These are phyloP conservation scores for Diceros bicornis DNA, from an alignment of 2,797 vertebrate species.

Conservation along the genomic window DNA sequence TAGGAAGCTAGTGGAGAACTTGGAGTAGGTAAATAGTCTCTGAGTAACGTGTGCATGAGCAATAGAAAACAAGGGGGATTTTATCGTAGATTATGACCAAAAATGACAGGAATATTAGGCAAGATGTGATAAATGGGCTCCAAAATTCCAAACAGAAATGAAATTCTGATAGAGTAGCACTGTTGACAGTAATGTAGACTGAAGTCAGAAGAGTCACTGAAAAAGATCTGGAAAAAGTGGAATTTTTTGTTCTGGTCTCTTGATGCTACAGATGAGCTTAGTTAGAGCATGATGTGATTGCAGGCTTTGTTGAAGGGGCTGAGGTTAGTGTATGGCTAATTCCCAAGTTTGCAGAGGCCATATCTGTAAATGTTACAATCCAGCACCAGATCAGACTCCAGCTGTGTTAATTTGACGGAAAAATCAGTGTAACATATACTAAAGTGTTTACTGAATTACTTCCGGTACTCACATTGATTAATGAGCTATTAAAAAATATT, in stretches of 20 bases:
- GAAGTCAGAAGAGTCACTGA: background rate
- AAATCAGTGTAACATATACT: background rate
- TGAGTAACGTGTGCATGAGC: background rate
- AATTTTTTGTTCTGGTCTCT: background rate
- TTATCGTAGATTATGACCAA: background rate
- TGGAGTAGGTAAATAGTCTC: background rate
- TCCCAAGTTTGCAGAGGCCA: accelerated
- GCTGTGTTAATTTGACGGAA: background rate
- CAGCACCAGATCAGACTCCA: background rate
- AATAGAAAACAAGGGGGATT: background rate
- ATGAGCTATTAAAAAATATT: background rate
- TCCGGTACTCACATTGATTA: background rate
- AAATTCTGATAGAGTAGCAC: background rate
- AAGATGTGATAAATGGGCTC: background rate
- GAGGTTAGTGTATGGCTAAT: background rate
- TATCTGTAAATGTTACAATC: background rate
- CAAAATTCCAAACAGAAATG: background rate
- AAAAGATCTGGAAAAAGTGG: background rate
- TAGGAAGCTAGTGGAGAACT: background rate
- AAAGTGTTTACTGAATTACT: background rate
- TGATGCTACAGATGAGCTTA: background rate
- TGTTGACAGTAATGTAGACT: background rate
- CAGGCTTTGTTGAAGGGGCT: background rate
- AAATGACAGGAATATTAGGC: background rate
- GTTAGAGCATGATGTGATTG: background rate